Evolutionary conservation across 2,888 invertebrate genomes (phyloP).

Genomic region (Neoitamus cyanurus): DNA sequence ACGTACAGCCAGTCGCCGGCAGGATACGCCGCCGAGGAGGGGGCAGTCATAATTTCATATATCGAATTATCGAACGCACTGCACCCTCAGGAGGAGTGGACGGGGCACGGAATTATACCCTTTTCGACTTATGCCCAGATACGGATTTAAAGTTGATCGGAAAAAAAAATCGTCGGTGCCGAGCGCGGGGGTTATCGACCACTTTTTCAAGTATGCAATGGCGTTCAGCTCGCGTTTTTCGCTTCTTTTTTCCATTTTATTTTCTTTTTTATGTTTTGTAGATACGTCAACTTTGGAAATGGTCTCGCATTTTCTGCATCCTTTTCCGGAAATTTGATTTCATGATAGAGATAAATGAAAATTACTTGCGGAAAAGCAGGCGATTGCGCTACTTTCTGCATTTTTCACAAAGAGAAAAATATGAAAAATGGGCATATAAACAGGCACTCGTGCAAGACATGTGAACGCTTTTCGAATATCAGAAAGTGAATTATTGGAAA

Average conservation of each 20-base stretch:
- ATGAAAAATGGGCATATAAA: no score
- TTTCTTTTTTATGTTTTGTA: background rate
- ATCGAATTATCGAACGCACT: slow-evolving; percentile 35
- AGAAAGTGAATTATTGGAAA: no score
- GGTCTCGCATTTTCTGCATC: slow-evolving; percentile 1
- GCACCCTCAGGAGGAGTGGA: slow-evolving; percentile 11
- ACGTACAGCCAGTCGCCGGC: background rate
- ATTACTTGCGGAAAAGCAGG: background rate
- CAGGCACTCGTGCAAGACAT: no score
- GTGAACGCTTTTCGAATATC: no score
- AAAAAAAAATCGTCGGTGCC: background rate
- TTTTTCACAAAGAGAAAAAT: no score
- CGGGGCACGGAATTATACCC: background rate
- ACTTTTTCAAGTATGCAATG: background rate
- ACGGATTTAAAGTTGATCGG: slow-evolving; percentile 21
- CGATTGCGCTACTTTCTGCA: background rate
- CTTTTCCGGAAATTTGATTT: slow-evolving; percentile 25
- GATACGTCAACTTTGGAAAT: slow-evolving; percentile 7
- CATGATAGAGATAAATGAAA: background rate
- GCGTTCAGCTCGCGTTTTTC: background rate
- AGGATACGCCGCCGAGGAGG: background rate
- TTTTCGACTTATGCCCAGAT: background rate
- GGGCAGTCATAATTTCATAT: slow-evolving; percentile 12
- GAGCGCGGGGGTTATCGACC: slow-evolving; percentile 11
- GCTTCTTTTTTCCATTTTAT: background rate